These are phyloP conservation scores for Crossoptilon crossoptilon DNA, from an alignment of 2,797 vertebrate species.

Conservation along the genomic window DNA sequence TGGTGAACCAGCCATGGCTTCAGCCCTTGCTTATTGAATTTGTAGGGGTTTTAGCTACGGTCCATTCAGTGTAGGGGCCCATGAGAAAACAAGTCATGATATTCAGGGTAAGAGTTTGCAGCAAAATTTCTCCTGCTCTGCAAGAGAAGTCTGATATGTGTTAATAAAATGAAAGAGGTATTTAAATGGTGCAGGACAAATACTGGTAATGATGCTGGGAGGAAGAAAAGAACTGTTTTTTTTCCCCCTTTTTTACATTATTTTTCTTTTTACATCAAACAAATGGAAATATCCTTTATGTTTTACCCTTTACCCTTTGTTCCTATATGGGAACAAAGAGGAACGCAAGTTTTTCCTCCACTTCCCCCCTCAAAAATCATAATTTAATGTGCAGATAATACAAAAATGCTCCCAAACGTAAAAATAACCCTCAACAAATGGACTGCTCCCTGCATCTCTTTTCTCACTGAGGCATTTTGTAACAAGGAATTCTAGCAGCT, in stretches of 20 bases:
- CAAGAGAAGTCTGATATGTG: background rate
- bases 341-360: fast-evolving
- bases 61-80: background rate
- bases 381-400: background rate
- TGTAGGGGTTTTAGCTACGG: background rate
- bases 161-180: background rate
- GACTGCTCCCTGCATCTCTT: background rate
- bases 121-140: background rate
- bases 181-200: background rate
- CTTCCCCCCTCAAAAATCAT: background rate
- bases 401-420: background rate
- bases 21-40: background rate
- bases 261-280: background rate
- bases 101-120: background rate
- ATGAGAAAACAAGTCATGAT: background rate
- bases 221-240: background rate
- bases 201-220: background rate
- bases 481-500: background rate
- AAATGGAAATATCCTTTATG: background rate
- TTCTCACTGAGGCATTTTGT: background rate
- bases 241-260: no score
- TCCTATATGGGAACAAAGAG: background rate
- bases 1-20: background rate
- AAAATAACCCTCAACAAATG: background rate
- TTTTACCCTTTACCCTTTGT: background rate